These are phyloP conservation scores for Myotis vivesi DNA, from an alignment of 2,797 vertebrate genomes.

Conservation along the genomic window DNA sequence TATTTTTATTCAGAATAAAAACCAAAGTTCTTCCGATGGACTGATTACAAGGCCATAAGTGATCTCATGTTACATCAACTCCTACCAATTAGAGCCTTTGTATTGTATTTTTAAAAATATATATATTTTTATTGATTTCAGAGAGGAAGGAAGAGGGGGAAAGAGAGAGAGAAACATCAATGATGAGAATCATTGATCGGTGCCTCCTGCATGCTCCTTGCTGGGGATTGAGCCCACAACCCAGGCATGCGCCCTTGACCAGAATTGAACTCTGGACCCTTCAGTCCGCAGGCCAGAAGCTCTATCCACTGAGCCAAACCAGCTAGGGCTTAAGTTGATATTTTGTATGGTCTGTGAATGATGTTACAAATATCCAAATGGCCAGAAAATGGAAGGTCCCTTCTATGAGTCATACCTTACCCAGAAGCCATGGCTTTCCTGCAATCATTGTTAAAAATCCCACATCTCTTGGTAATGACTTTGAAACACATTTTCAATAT, in stretches of 20 bases:
- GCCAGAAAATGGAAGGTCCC: background rate
- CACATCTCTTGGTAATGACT: background rate
- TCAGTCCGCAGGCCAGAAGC: too few species aligned
- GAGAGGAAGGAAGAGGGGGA: too few species aligned
- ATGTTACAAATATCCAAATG: background rate
- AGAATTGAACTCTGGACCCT: too few species aligned
- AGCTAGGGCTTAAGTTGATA: too few species aligned
- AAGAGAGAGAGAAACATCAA: too few species aligned
- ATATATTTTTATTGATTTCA: too few species aligned
- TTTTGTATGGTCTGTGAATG: too few species aligned
- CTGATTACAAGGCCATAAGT: background rate
- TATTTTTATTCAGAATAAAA: conserved; percentile 4
- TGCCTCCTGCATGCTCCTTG: too few species aligned
- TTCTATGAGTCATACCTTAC: background rate
- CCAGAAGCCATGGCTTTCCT: background rate
- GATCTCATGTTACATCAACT: background rate
- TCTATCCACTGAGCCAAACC: too few species aligned
- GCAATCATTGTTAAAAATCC: conserved; percentile 5
- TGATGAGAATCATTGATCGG: too few species aligned
- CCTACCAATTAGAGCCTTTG: background rate
- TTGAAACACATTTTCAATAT: conserved; percentile 13
- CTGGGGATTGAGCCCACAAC: too few species aligned
- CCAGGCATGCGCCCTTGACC: too few species aligned
- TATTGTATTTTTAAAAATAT: background rate
- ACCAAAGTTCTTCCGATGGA: background rate